Evolutionary conservation across 1,140 invertebrate genomes (phyloP).

Genomic region (Microplitis demolitor): DNA sequence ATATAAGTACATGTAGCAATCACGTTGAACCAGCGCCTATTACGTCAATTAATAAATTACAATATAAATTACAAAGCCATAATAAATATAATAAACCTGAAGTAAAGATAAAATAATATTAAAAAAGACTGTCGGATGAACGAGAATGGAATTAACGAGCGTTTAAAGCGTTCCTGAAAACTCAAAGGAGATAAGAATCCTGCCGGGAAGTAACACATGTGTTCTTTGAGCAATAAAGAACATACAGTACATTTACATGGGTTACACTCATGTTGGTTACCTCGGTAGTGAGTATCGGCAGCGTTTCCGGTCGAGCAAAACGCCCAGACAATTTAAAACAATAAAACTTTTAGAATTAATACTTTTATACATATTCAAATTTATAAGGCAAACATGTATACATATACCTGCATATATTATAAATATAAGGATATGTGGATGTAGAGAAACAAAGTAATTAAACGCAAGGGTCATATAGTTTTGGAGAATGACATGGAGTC

Average conservation of each 20-base stretch:
- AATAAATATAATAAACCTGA: too few relatives aligned
- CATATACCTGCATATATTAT: too few relatives aligned
- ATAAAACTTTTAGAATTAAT: too few relatives aligned
- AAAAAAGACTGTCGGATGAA: background rate
- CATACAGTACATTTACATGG: background rate
- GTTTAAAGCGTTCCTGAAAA: conserved; percentile 46
- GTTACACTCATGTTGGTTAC: background rate
- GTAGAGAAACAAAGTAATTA: too few relatives aligned
- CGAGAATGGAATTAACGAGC: conserved; percentile 40
- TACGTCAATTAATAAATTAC: too few relatives aligned
- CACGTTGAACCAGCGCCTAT: background rate
- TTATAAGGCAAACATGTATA: too few relatives aligned
- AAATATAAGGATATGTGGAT: too few relatives aligned
- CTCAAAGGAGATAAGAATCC: conserved; percentile 38
- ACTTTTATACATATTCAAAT: too few relatives aligned
- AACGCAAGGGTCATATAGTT: too few relatives aligned
- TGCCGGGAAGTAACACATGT: conserved; percentile 29
- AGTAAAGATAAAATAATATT: too few relatives aligned
- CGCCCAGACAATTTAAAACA: background rate
- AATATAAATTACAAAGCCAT: too few relatives aligned
- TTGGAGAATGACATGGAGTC: too few relatives aligned
- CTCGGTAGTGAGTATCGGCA: background rate
- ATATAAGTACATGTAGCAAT: background rate
- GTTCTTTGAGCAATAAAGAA: conserved; percentile 1
- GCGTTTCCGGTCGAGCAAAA: conserved; percentile 3